Evolutionary conservation across 2,888 invertebrate genomes (phyloP).

Genomic region (Odontothrips loti): DNA sequence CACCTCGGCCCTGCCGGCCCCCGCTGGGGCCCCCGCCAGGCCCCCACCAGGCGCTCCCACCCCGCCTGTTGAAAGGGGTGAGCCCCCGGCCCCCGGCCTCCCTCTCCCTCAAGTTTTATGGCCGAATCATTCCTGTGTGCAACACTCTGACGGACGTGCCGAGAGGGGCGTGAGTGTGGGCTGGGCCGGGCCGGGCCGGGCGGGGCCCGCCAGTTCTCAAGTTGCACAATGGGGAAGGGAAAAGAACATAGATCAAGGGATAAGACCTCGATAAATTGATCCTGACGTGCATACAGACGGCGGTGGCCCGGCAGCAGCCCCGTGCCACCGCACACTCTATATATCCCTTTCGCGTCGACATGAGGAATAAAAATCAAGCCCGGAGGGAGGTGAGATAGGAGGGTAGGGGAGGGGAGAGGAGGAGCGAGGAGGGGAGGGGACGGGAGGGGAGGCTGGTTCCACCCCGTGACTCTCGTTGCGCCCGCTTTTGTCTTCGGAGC

Average conservation of each 20-base stretch:
- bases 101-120: neutral
- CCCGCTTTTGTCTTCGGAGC: neutral
- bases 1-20: neutral
- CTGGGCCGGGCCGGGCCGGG: neutral
- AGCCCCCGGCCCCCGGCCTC: neutral
- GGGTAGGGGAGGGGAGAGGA: neutral
- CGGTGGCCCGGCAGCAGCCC: neutral
- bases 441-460: too few relatives aligned
- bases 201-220: neutral
- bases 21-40: too few relatives aligned
- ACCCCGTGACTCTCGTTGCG: neutral
- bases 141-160: constrained; percentile 8
- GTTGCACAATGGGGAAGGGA: neutral
- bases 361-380: neutral
- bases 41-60: neutral
- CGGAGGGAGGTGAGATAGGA: neutral
- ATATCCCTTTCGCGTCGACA: neutral
- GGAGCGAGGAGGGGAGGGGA: neutral
- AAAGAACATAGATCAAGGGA: constrained; percentile 13
- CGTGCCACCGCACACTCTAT: too few relatives aligned
- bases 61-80: neutral
- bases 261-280: constrained; percentile 19
- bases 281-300: neutral
- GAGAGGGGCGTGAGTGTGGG: neutral
- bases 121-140: constrained; percentile 12